phyloP scores from a whole-genome alignment of 2,113 vertebrate genomes.

The Bostrychus sinensis region DNA sequence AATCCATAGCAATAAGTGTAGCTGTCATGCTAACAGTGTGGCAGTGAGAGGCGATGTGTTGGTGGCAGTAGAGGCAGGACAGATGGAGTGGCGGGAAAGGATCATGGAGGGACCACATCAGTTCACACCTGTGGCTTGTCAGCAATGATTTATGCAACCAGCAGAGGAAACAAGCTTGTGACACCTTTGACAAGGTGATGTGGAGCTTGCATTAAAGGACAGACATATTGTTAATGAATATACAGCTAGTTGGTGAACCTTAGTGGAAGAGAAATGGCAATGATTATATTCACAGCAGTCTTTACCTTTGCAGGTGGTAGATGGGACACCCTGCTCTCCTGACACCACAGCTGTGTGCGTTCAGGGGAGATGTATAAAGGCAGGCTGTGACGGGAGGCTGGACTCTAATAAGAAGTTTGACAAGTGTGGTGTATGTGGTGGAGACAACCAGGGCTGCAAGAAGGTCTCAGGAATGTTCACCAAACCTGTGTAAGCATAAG shows the following conservation, averaged over 20 bases:
- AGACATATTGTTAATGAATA: not conserved
- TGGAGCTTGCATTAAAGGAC: slow-evolving; percentile 6
- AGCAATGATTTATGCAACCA: slow-evolving; percentile 48
- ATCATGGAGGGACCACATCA: slow-evolving; percentile 30
- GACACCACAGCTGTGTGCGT: slow-evolving; percentile 93
- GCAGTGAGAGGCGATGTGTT: slow-evolving; percentile 11
- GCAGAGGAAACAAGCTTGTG: slow-evolving; percentile 32
- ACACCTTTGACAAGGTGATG: slow-evolving; percentile 9
- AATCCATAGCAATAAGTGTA: slow-evolving; percentile 1
- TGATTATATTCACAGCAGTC: not conserved
- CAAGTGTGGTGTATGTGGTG: slow-evolving; percentile 93
- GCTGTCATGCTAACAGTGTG: not conserved
- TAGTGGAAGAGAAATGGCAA: not conserved
- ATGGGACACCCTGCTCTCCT: slow-evolving; percentile 91
- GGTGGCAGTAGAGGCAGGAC: slow-evolving; percentile 13
- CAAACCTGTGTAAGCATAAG: slow-evolving; percentile 87
- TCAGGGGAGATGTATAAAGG: slow-evolving; percentile 95
- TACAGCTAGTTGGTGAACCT: no score
- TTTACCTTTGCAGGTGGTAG: slow-evolving; percentile 85
- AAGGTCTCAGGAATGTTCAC: slow-evolving; percentile 94
- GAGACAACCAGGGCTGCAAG: slow-evolving; percentile 93
- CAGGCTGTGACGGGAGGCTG: slow-evolving; percentile 90
- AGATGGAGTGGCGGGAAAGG: slow-evolving; percentile 8
- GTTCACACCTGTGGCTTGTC: slow-evolving; percentile 55
- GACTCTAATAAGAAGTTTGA: slow-evolving; percentile 95